A percentile compares a stretch with the other conserved stretches of the same genome.
These are phyloP conservation scores for Chloromyia formosa DNA, from an alignment of 2,888 invertebrate species.

Conservation along the genomic window DNA sequence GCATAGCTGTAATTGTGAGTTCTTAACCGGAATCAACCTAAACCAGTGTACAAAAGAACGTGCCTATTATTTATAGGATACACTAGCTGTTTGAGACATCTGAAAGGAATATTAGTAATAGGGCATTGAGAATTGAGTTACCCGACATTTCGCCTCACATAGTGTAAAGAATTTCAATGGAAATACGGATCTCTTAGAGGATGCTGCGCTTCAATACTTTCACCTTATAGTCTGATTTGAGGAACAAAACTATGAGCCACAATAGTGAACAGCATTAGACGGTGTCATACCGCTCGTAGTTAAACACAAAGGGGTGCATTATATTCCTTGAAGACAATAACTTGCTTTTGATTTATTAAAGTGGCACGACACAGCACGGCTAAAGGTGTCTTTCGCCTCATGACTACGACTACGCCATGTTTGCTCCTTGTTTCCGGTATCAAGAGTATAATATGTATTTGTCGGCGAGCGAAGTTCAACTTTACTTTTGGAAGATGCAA, in stretches of 20 bases:
- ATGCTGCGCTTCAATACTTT: not conserved
- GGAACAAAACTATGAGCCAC: not conserved
- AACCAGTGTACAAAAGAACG: too few species aligned
- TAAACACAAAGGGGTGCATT: conserved; percentile 42
- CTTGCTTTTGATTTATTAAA: conserved; percentile 49
- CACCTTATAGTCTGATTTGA: not conserved
- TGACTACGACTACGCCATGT: too few species aligned
- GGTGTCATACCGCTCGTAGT: not conserved
- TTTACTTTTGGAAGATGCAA: conserved; percentile 33
- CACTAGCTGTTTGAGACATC: conserved; percentile 9
- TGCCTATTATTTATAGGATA: conserved; percentile 22
- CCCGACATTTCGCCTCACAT: conserved; percentile 29
- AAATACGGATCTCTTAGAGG: not conserved
- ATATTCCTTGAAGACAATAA: conserved; percentile 49
- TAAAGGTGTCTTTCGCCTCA: conserved; percentile 5
- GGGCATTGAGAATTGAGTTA: conserved; percentile 5
- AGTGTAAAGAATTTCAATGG: conserved; percentile 25
- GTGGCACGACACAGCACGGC: conserved; percentile 23
- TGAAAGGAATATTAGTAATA: conserved; percentile 34
- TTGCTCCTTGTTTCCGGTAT: not conserved
- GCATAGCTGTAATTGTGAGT: too few species aligned
- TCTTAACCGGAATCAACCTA: too few species aligned
- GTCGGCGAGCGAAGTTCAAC: not conserved
- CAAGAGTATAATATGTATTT: not conserved
- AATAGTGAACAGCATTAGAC: conserved; percentile 14